Conservation (phyloP, 1,140 invertebrate genomes). For the Tribolium madens region DNA sequence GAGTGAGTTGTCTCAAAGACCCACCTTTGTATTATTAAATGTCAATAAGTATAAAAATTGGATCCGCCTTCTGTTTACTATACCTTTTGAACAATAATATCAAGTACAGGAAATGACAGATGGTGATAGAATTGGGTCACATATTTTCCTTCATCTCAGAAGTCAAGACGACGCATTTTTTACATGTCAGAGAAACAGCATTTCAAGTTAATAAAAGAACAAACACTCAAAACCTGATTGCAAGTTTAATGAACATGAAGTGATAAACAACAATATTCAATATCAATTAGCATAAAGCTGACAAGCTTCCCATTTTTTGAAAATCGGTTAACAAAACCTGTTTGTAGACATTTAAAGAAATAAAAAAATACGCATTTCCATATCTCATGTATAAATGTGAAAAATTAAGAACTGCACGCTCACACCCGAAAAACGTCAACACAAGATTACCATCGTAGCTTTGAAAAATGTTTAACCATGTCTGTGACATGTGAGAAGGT, state of each 20-base stretch:
- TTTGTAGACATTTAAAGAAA: not conserved
- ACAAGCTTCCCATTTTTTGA: slow-evolving; percentile 13
- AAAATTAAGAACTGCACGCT: slow-evolving; percentile 8
- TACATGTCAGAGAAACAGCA: not conserved
- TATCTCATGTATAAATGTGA: not conserved
- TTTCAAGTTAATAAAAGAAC: not conserved
- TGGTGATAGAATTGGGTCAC: not conserved
- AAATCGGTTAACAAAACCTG: not conserved
- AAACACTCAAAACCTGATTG: not conserved
- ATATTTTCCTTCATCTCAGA: not conserved
- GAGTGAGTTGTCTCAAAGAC: not conserved
- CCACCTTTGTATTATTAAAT: not conserved
- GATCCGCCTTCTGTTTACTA: not conserved
- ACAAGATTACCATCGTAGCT: not conserved
- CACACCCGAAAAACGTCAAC: slow-evolving; percentile 3
- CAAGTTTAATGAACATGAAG: not conserved
- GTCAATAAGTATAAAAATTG: not conserved
- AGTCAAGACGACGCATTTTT: not conserved
- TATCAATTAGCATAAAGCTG: slow-evolving; percentile 16
- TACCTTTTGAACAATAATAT: not conserved
- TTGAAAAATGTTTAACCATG: not conserved
- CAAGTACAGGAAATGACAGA: not conserved
- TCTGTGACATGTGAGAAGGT: slow-evolving; percentile 8
- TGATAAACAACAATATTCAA: slow-evolving; percentile 11
- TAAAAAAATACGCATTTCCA: not conserved